phyloP scores from a whole-genome alignment of 1,140 invertebrate species.

The Heliconius melpomene region DNA sequence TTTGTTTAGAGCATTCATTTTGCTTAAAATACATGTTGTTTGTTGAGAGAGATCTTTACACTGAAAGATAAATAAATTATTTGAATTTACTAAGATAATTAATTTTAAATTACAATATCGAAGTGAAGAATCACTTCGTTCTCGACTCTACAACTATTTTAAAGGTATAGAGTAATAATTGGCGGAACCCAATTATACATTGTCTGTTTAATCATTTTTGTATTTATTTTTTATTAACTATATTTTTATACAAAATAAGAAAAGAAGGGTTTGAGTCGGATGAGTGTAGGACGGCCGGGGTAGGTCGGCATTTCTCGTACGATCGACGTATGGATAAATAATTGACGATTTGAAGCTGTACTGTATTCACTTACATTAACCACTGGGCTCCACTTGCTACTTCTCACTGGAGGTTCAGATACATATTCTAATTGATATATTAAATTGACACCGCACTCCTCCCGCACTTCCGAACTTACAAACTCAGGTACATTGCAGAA shows the following conservation, averaged over 20 bases:
- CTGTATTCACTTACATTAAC: conserved; percentile 7
- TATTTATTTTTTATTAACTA: too few species aligned
- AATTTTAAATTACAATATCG: too few species aligned
- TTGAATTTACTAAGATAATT: background rate
- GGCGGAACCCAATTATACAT: background rate
- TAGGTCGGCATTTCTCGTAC: too few species aligned
- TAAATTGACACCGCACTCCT: conserved; percentile 49
- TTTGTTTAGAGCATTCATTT: conserved; percentile 66
- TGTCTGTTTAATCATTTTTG: too few species aligned
- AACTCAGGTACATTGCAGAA: conserved; percentile 57
- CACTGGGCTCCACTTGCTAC: background rate
- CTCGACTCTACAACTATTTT: background rate
- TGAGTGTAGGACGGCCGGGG: too few species aligned
- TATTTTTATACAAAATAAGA: too few species aligned
- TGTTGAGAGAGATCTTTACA: conserved; percentile 55
- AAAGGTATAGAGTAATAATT: background rate
- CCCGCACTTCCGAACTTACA: conserved; percentile 37
- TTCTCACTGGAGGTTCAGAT: conserved; percentile 11
- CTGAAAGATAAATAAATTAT: conserved; percentile 46
- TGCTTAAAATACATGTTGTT: conserved; percentile 56
- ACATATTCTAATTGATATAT: conserved; percentile 47
- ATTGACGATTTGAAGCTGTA: too few species aligned
- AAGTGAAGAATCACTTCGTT: background rate
- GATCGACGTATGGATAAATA: too few species aligned
- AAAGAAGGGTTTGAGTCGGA: too few species aligned